Evolutionary conservation across 37 sponge, comb jelly and placozoan genomes (phyloP), one percentile per base, ranked within the genome.

Genomic region (Petrosia ficiformis): DNA sequence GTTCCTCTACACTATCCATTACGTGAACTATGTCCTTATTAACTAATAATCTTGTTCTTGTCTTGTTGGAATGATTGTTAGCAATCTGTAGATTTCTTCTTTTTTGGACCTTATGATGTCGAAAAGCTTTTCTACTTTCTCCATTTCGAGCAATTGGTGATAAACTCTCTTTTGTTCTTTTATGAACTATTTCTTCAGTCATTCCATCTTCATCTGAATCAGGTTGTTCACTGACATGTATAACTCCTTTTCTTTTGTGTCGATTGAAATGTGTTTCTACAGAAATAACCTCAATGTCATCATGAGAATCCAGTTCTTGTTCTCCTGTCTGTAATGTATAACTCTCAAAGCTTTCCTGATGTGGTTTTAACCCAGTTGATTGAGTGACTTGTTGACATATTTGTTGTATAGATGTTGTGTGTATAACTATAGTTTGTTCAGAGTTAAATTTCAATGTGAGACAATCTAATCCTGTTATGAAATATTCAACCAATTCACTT

Each of bases 1-100:
- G 63, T 22, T 83, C 77, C 8, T 71, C 72, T 14, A 76, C 64
- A 4, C 44, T 58, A 19, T 77, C 65, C 26, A 33, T 2, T 26
- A 33, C 11, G 3, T n/a, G 44, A 42, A 5, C 19, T 2, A 48
- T 8, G 54, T 48, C 14, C 54, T 48, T 48, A 8, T 48, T 48
- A n/a, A n/a, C n/a, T n/a, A n/a, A n/a, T n/a, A n/a, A n/a, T n/a
- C n/a, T n/a, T n/a, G n/a, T n/a, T n/a, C n/a, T n/a, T n/a, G n/a
- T n/a, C n/a, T n/a, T n/a, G n/a, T n/a, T n/a, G n/a, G n/a, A n/a
- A n/a, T n/a, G n/a, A n/a, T n/a, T n/a, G n/a, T n/a, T n/a, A n/a
- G n/a, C n/a, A n/a, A n/a, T n/a, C n/a, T n/a, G n/a, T n/a, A n/a
- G n/a, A n/a, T 33, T 34, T 61, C 65, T 4, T 34, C 29, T 61